phyloP scores from a whole-genome alignment of 1,140 invertebrate species.

The Radopholus similis region DNA sequence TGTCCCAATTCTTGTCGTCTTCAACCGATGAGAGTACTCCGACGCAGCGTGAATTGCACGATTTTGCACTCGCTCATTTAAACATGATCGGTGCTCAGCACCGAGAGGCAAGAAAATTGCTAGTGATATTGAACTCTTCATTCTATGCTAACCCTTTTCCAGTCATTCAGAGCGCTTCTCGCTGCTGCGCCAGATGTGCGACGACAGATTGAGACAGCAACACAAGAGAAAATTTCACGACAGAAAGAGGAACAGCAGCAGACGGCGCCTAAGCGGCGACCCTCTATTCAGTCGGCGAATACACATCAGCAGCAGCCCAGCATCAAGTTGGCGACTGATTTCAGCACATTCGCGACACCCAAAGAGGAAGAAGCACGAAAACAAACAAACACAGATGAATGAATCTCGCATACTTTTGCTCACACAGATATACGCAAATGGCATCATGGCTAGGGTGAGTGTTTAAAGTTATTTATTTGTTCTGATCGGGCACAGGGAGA shows the following conservation, averaged over 20 bases:
- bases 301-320: conserved; percentile 25
- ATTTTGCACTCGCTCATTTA: conserved; percentile 47
- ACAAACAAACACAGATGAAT: no score
- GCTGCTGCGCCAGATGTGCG: conserved; percentile 17
- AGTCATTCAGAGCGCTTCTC: conserved; percentile 31
- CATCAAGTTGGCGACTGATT: conserved; percentile 31
- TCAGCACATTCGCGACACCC: conserved; percentile 15
- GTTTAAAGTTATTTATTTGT: no score
- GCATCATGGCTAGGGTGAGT: no score
- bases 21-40: conserved; percentile 23
- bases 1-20: conserved; percentile 43
- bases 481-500: no score
- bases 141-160: no score
- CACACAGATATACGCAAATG: no score
- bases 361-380: not conserved
- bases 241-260: conserved; percentile 1
- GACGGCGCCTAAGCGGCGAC: not conserved
- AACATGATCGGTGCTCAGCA: conserved; percentile 44
- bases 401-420: no score
- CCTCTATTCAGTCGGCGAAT: conserved; percentile 22
- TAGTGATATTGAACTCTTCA: no score
- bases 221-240: conserved; percentile 8
- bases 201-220: conserved; percentile 29
- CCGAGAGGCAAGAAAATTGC: conserved; percentile 30
- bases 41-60: conserved; percentile 39